Evolutionary conservation across 2,797 vertebrate genomes (phyloP), one percentile per base, ranked within the genome.

Genomic region (Neomorphus geoffroyi): DNA sequence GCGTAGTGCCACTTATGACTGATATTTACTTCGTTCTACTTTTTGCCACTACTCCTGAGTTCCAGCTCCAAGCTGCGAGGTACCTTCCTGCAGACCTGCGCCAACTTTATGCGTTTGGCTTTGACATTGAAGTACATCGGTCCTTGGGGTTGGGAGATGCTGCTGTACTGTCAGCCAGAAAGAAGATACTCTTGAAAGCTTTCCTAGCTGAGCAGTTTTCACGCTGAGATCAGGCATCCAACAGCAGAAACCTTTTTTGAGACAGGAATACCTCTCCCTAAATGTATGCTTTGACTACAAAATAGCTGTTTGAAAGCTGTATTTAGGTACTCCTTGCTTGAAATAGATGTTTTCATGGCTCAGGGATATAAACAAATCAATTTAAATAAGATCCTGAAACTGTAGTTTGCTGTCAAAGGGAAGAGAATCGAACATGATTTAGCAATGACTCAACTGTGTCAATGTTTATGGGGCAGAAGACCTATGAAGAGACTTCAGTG

Each of bases 331-430:
- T 67, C 28, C 24, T 32, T 48, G n/a, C 58, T 62, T 3, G 1
- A 94, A 95, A 74, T 51, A 33, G 60, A 45, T 56, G 69, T 83
- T 91, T 90, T 91, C 23, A 11, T 75, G 58, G 72, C 73, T 90
- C 32, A 75, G 53, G 56, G 70, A 75, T 88, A 66, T 46, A 92
- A 86, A 60, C 33, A 46, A 57, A 67, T 73, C 19, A 30, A 8
- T 61, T 93, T 46, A 73, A 88, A 13, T 69, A 35, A 46, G 73
- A 54, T 90, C 21, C 15, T n/a, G 27, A 45, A 86, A 46, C 53
- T 2, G 2, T 30, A 32, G 51, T 41, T 85, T 82, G 46, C 69
- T 84, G 58, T 79, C 48, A 26, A 54, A 74, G 5, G 21, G 61
- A 66, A 86, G 35, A 32, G 30, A 61, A 39, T 24, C 57, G 62